Conservation (phyloP, 2,797 vertebrate species). For the Hemibagrus guttatus region DNA sequence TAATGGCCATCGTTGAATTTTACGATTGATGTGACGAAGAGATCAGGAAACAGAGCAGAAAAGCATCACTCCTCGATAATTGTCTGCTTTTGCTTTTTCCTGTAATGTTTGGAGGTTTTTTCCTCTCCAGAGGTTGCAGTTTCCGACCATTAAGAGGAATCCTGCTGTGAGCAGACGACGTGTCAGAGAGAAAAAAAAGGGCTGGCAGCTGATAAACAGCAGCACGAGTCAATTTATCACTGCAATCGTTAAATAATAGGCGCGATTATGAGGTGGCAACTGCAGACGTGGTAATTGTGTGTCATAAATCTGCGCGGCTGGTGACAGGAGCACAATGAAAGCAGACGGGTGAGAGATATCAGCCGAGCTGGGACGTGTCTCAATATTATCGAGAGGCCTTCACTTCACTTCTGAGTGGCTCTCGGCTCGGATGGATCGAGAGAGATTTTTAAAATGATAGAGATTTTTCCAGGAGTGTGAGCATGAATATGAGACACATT, state of each 20-base stretch:
- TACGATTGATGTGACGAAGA: constrained; percentile 43
- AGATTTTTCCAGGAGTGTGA: constrained; percentile 11
- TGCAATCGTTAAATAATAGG: constrained; percentile 92
- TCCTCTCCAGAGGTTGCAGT: constrained; percentile 75
- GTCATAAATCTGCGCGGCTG: constrained; percentile 90
- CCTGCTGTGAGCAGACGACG: constrained; percentile 85
- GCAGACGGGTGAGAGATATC: constrained; percentile 92
- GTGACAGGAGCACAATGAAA: constrained; percentile 89
- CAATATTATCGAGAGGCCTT: constrained; percentile 89
- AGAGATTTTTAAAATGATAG: constrained; percentile 8
- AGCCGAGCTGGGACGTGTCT: constrained; percentile 86
- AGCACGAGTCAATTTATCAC: constrained; percentile 91
- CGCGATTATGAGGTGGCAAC: constrained; percentile 95
- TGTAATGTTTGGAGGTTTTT: constrained; percentile 76
- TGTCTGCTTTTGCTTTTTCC: constrained; percentile 81
- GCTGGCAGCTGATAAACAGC: constrained; percentile 88
- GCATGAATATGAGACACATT: not conserved
- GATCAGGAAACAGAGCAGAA: constrained; percentile 67
- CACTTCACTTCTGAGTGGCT: constrained; percentile 62
- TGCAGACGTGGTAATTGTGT: constrained; percentile 91
- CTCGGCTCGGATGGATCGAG: not conserved
- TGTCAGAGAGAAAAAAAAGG: constrained; percentile 77
- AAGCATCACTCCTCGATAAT: constrained; percentile 83
- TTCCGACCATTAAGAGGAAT: constrained; percentile 84
- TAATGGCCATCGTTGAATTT: constrained; percentile 41